Conservation (phyloP, 1,140 invertebrate species). For the Plodia interpunctella region DNA sequence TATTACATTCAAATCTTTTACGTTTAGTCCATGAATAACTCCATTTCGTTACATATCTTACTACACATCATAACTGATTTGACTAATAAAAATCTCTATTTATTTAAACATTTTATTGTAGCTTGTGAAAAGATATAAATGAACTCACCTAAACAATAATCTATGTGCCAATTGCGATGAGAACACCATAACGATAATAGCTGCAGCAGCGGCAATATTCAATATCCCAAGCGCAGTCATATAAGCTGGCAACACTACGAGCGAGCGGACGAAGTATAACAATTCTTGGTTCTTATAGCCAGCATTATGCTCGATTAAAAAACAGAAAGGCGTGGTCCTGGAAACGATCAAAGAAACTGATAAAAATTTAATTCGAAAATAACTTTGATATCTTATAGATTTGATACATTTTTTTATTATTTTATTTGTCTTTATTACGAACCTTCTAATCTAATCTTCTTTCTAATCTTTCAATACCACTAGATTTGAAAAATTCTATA, state of each 20-base stretch:
- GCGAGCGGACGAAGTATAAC: conserved; percentile 43
- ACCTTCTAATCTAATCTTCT: too few species aligned
- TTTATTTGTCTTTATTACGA: too few species aligned
- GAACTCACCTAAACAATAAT: conserved; percentile 51
- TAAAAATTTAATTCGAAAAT: too few species aligned
- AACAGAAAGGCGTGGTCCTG: conserved; percentile 43
- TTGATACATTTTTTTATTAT: too few species aligned
- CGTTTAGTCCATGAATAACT: too few species aligned
- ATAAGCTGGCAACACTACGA: conserved; percentile 49
- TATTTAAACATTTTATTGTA: background rate
- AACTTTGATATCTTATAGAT: too few species aligned
- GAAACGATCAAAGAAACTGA: conserved; percentile 19
- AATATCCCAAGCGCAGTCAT: conserved; percentile 54
- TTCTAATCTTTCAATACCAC: too few species aligned
- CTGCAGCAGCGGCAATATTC: conserved; percentile 34
- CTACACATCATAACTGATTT: too few species aligned
- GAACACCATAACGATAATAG: conserved; percentile 45
- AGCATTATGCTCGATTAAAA: conserved; percentile 37
- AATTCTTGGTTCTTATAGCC: conserved; percentile 50
- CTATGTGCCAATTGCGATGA: conserved; percentile 56
- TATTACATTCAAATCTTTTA: too few species aligned
- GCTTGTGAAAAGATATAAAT: background rate
- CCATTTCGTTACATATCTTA: too few species aligned
- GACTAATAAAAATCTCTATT: too few species aligned
- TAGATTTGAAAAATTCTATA: too few species aligned